Conservation (phyloP, 2,797 vertebrate species). For the Smutsia gigantea region DNA sequence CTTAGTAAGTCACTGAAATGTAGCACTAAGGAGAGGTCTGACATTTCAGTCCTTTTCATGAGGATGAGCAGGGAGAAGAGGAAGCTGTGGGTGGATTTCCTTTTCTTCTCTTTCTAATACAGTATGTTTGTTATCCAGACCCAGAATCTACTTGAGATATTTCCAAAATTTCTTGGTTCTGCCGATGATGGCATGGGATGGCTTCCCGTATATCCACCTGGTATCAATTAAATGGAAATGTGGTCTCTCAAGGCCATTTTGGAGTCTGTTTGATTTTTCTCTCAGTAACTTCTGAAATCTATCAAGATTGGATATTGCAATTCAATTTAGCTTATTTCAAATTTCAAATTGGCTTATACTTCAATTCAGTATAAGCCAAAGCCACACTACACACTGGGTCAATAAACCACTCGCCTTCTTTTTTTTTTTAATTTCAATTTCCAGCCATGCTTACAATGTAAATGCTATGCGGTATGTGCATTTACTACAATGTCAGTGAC, state of each 20-base stretch:
- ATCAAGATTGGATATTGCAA: neutral
- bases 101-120: neutral
- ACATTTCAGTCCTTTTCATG: neutral
- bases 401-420: neutral
- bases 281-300: neutral
- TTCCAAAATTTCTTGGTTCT: neutral
- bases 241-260: neutral
- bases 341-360: neutral
- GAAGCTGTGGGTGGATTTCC: neutral
- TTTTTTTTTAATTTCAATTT: neutral
- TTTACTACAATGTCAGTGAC: neutral
- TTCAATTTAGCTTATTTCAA: too few relatives aligned
- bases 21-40: accelerated
- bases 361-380: neutral
- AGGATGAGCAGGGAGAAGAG: neutral
- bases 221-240: neutral
- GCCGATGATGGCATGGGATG: neutral
- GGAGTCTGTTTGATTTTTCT: neutral
- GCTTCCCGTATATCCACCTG: neutral
- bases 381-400: neutral
- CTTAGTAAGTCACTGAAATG: neutral
- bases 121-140: neutral
- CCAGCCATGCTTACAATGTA: neutral
- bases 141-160: neutral
- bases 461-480: neutral